Evolutionary conservation across 2,113 vertebrate genomes (phyloP).

Genomic region (Chiloscyllium plagiosum): DNA sequence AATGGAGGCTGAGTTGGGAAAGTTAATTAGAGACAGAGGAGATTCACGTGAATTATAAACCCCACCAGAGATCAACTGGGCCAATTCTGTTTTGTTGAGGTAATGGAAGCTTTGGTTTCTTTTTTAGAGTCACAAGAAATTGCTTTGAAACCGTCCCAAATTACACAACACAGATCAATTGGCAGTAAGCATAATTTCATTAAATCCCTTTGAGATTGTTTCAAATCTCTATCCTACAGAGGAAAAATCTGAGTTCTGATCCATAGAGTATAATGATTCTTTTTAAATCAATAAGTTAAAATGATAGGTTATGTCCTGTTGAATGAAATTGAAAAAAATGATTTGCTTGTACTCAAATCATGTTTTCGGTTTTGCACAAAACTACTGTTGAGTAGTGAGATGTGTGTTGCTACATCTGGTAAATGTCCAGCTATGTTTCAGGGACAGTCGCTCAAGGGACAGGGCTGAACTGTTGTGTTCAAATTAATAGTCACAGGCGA

Average conservation of each 20-base stretch:
- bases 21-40: neutral
- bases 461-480: neutral
- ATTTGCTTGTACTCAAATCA: neutral
- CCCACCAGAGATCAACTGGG: neutral
- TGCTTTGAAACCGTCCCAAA: neutral
- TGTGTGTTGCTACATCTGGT: neutral
- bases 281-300: neutral
- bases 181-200: neutral
- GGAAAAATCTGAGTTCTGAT: neutral
- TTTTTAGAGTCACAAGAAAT: neutral
- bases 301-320: neutral
- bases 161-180: neutral
- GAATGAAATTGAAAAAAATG: neutral
- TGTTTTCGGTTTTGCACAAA: neutral
- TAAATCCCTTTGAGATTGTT: neutral
- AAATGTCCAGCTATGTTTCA: neutral
- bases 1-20: too few species aligned
- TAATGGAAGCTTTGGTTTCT: too few species aligned
- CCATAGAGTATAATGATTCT: neutral
- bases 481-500: neutral
- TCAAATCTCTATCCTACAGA: neutral
- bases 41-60: neutral
- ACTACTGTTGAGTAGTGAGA: neutral
- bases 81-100: too few species aligned
- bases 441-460: neutral